Base-by-base conservation (phyloP, 2,888 invertebrate genomes). In the Drosophila ochracea region DNA sequence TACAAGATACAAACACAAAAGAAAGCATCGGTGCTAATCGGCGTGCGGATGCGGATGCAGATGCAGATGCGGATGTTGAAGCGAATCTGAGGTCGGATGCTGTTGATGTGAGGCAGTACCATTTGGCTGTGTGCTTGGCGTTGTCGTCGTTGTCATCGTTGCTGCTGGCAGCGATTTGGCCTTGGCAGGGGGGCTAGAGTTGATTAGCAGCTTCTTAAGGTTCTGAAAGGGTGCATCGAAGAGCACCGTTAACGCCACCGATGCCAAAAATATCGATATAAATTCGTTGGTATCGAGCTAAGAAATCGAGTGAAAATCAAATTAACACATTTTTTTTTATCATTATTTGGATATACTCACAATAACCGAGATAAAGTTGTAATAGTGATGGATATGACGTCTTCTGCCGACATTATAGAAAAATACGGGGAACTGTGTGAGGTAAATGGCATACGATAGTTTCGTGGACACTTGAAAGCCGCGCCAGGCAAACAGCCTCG, bases 221-320 rank as follows among this genome's bases (percentile, higher is more conserved):
- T 96, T 96, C 92, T 96, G 95, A 88, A 95, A 96, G 16, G 96
- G 96, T 72, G 95, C 94, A 86, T 96, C 96, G 79, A 96, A 95
- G 5, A 95, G 91, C 31, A 96, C 90, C 6, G 96, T 96, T 53
- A 96, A 92, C 19, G 94, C 79, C 28, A 94, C 92, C 0, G 96
- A 95, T 7, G 94, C 93, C 16, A 93, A 55, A 47, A 95, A 77
- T 30, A 96, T 95, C 92, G 94, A 95, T 19, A 94, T 73, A 47
- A 94, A 93, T 92, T 96, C 96, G 77, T 94, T 94, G 19, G 95
- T 86, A 86, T 95, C 95, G n/a, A 95, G 83, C 95, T 96, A 92
- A 19, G 94, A 94, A 68, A 37, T 13, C 7, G 4, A 7, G 2
- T 33, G 4, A 19, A 9, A 28, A 30, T 5, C 1, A 4, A 35